Percentiles rank a stretch among this genome's conserved stretches.
Conservation (phyloP, 2,113 vertebrate genomes). For the Chaenogobius annularis region DNA sequence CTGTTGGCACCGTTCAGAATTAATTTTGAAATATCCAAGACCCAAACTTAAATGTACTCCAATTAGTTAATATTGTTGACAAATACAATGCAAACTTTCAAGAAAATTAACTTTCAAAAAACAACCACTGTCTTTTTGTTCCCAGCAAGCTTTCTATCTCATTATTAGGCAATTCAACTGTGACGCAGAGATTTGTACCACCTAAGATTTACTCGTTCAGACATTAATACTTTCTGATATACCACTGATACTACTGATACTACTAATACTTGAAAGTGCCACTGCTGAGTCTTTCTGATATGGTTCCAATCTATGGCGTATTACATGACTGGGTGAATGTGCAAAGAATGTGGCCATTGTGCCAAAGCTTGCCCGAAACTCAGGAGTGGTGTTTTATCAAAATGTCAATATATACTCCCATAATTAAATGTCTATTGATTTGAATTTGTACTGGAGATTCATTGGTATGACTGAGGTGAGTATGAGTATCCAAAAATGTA, state of each 20-base stretch:
- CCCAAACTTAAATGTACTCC: background rate
- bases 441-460: background rate
- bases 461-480: background rate
- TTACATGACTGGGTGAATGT: background rate
- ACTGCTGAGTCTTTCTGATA: conserved; percentile 11
- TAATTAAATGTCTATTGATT: background rate
- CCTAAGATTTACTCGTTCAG: conserved; percentile 36
- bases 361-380: conserved; percentile 4
- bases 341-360: conserved; percentile 16
- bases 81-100: background rate
- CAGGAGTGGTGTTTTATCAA: conserved; percentile 33
- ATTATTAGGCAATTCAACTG: too few species aligned
- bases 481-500: background rate
- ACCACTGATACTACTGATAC: background rate
- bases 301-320: background rate
- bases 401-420: conserved; percentile 21
- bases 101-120: background rate
- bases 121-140: background rate
- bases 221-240: background rate
- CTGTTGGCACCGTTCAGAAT: conserved; percentile 15
- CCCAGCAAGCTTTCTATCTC: too few species aligned
- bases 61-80: background rate
- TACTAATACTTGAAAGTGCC: conserved; percentile 3
- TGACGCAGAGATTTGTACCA: background rate
- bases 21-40: background rate